Evolutionary conservation across 2,888 invertebrate species (phyloP).

Genomic region (Diarsia brunnea): DNA sequence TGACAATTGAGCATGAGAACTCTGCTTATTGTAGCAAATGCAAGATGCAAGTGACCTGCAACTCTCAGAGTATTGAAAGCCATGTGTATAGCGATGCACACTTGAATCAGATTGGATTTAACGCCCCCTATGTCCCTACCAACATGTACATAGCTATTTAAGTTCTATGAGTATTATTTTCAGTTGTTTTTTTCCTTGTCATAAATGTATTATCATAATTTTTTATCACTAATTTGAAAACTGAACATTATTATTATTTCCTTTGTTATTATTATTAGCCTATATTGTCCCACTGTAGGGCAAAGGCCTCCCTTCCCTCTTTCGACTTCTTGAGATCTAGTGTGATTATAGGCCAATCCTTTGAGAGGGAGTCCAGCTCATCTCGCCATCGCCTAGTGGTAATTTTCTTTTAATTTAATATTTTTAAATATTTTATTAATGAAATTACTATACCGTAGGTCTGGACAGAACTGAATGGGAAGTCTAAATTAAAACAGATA

Average conservation of each 20-base stretch:
- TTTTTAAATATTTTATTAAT: background rate
- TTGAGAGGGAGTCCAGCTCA: no score
- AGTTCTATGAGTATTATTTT: slow-evolving; percentile 55
- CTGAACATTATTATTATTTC: slow-evolving; percentile 32
- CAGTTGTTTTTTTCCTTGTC: slow-evolving; percentile 49
- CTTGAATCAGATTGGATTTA: slow-evolving; percentile 72
- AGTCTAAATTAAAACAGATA: background rate
- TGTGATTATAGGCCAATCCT: no score
- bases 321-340: no score
- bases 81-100: slow-evolving; percentile 79
- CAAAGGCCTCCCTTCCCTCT: no score
- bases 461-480: background rate
- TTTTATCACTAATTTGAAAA: slow-evolving; percentile 43
- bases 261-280: slow-evolving; percentile 48
- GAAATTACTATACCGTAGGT: background rate
- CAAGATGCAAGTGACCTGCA: slow-evolving; percentile 75
- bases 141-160: slow-evolving; percentile 55
- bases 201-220: slow-evolving; percentile 25
- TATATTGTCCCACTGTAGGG: no score
- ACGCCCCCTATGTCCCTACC: slow-evolving; percentile 33
- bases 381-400: no score
- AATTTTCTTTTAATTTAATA: no score
- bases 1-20: slow-evolving; percentile 76
- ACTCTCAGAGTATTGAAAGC: slow-evolving; percentile 71
- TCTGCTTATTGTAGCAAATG: slow-evolving; percentile 81